Evolutionary conservation across 2,888 invertebrate species (phyloP).

Genomic region (Euzophera pinguis): DNA sequence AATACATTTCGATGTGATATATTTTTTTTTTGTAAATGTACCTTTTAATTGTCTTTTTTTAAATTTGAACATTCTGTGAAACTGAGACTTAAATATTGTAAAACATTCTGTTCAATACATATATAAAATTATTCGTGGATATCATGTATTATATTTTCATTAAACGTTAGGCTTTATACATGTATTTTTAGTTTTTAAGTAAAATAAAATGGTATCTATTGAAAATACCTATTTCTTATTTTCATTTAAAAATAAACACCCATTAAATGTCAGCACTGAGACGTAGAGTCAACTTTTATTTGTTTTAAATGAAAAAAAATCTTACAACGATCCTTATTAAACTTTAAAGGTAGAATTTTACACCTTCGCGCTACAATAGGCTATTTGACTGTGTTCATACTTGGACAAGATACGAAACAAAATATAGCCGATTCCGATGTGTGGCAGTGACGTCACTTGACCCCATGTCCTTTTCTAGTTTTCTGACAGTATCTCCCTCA

Average conservation of each 20-base stretch:
- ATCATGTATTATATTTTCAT: conserved; percentile 33
- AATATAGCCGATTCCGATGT: too few species aligned
- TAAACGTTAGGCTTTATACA: conserved; percentile 50
- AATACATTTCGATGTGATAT: conserved; percentile 21
- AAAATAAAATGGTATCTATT: conserved; percentile 63
- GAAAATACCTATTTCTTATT: conserved; percentile 19
- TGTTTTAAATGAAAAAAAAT: too few species aligned
- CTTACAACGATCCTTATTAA: too few species aligned
- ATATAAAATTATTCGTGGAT: conserved; percentile 28
- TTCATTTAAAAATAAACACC: not conserved
- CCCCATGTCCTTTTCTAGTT: too few species aligned
- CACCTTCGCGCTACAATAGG: too few species aligned
- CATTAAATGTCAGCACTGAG: too few species aligned
- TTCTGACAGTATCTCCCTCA: too few species aligned
- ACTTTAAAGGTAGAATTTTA: too few species aligned
- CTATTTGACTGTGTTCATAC: too few species aligned
- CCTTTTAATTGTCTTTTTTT: conserved; percentile 26
- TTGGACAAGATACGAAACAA: too few species aligned
- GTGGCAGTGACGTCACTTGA: too few species aligned
- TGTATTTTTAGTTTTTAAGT: conserved; percentile 67
- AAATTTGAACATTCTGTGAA: conserved; percentile 24
- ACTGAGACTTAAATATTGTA: conserved; percentile 23
- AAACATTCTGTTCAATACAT: conserved; percentile 23
- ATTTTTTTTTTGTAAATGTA: conserved; percentile 15
- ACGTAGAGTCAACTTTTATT: too few species aligned